Percentiles rank a stretch among this genome's conserved stretches.
Conservation (phyloP, 1,140 invertebrate species). For the Drosophila prosaltans region DNA sequence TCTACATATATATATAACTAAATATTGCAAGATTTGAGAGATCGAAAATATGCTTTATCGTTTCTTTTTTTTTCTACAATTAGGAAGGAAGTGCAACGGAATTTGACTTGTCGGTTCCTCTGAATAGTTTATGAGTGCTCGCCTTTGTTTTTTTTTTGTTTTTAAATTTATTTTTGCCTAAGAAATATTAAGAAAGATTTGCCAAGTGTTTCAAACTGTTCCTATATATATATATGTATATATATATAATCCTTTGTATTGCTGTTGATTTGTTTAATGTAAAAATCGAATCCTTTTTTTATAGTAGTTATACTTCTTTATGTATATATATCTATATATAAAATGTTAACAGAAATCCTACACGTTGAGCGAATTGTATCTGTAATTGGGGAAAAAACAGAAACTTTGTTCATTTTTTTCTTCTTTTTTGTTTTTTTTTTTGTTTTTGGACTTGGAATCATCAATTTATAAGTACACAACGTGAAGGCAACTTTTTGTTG, state of each 20-base stretch:
- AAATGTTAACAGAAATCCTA: constrained; percentile 54
- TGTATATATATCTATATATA: constrained; percentile 21
- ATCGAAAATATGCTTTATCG: constrained; percentile 44
- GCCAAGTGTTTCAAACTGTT: constrained; percentile 26
- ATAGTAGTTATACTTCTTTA: neutral
- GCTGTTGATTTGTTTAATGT: constrained; percentile 16
- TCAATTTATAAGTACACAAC: constrained; percentile 33
- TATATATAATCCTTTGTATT: constrained; percentile 29
- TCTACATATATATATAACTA: neutral
- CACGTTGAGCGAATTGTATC: constrained; percentile 44
- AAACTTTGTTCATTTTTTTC: neutral
- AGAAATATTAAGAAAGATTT: constrained; percentile 48
- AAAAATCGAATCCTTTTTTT: constrained; percentile 40
- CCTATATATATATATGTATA: constrained; percentile 19
- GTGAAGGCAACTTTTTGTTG: constrained; percentile 33
- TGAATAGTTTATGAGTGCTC: constrained; percentile 31
- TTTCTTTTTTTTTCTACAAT: neutral
- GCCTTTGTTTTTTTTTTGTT: constrained; percentile 1
- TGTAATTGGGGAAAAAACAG: neutral
- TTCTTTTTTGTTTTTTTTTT: too few relatives aligned
- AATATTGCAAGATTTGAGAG: constrained; percentile 39
- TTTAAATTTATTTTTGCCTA: constrained; percentile 27
- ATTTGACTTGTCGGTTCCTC: constrained; percentile 24
- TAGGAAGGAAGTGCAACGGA: constrained; percentile 34
- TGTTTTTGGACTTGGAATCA: constrained; percentile 6